A percentile compares a stretch with the other conserved stretches of the same genome.
phyloP scores from a whole-genome alignment of 1,140 invertebrate genomes.

The Drosophila nigrodunni region DNA sequence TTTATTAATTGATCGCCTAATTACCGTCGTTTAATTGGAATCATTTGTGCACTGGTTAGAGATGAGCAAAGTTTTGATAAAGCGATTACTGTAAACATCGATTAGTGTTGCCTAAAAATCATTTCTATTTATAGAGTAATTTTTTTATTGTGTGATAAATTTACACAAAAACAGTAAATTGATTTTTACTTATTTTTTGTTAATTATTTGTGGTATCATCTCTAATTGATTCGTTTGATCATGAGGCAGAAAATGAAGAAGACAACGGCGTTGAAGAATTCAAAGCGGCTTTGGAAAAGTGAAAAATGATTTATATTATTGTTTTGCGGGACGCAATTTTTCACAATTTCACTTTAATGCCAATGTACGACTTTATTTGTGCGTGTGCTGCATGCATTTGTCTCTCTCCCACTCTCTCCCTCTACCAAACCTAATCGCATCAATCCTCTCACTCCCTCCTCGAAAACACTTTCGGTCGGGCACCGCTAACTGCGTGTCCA shows the following conservation, averaged over 20 bases:
- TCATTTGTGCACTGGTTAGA: neutral
- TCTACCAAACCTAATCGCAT: neutral
- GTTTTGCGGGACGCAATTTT: conserved; percentile 44
- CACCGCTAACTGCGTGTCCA: conserved; percentile 20
- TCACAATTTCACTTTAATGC: conserved; percentile 56
- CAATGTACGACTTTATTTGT: conserved; percentile 49
- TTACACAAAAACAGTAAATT: too few species aligned
- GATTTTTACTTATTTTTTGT: neutral
- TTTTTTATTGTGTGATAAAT: too few species aligned
- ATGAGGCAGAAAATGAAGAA: neutral
- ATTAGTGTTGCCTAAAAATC: too few species aligned
- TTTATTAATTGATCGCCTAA: conserved; percentile 67
- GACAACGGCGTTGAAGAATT: conserved; percentile 23
- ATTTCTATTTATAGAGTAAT: too few species aligned
- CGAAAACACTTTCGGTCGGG: neutral
- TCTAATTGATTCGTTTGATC: conserved; percentile 32
- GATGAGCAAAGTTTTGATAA: neutral
- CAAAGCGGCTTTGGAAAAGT: conserved; percentile 48
- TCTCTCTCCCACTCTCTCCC: conserved; percentile 3
- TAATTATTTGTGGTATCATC: conserved; percentile 22
- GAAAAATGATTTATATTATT: conserved; percentile 52
- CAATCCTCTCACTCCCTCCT: neutral
- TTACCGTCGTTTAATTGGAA: conserved; percentile 24
- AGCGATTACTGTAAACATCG: neutral
- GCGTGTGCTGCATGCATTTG: conserved; percentile 41